These are phyloP conservation scores for Argya squamiceps DNA, from an alignment of 2,797 vertebrate species.

Conservation along the genomic window DNA sequence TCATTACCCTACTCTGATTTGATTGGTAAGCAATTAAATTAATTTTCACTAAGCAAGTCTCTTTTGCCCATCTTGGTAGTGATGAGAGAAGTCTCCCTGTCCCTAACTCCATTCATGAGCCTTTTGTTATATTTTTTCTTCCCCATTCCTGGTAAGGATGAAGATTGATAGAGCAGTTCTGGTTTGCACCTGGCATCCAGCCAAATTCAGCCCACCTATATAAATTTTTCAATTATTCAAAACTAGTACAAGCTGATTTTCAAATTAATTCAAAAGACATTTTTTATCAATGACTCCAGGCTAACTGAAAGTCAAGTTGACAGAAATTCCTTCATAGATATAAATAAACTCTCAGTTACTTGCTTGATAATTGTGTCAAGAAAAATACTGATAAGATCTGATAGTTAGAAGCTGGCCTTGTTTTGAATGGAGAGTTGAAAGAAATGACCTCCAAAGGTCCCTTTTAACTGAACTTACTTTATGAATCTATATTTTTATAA, in stretches of 20 bases:
- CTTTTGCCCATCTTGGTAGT: not conserved
- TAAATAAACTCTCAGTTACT: not conserved
- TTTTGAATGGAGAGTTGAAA: not conserved
- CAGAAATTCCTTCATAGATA: not conserved
- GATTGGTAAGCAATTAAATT: not conserved
- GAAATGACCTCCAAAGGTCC: not conserved
- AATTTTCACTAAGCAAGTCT: not conserved
- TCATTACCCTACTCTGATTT: not conserved
- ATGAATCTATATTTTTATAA: not conserved
- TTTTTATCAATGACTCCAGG: not conserved
- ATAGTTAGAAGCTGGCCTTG: not conserved
- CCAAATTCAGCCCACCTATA: not conserved
- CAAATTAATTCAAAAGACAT: not conserved
- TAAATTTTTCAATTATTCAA: not conserved
- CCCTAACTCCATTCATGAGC: fast-evolving
- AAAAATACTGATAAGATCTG: not conserved
- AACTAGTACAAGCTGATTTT: not conserved
- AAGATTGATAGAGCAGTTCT: not conserved
- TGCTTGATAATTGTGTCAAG: not conserved
- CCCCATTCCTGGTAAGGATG: not conserved
- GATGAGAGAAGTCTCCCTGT: not conserved
- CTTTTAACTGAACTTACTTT: not conserved
- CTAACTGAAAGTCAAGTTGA: not conserved
- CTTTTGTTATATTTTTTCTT: not conserved
- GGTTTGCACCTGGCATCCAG: not conserved